Evolutionary conservation across 2,113 vertebrate genomes (phyloP).

Genomic region (Anguilla rostrata): DNA sequence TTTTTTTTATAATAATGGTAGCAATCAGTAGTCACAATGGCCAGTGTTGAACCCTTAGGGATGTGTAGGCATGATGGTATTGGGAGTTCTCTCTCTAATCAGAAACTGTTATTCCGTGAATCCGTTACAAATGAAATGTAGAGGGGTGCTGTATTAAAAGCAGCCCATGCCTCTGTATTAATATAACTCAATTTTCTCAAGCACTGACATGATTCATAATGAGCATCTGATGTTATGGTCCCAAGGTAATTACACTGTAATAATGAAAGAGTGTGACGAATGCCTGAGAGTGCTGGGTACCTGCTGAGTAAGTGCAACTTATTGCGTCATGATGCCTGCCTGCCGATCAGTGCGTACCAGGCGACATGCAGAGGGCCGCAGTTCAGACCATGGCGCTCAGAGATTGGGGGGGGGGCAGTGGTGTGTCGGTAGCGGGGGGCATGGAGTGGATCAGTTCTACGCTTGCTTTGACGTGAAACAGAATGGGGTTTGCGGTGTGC

Average conservation of each 20-base stretch:
- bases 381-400: background rate
- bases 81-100: background rate
- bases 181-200: background rate
- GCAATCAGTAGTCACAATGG: background rate
- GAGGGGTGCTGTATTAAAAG: background rate
- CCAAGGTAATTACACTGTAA: background rate
- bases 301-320: background rate
- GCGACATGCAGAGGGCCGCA: background rate
- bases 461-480: slow-evolving; percentile 32
- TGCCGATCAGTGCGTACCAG: background rate
- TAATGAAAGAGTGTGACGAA: background rate
- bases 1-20: background rate
- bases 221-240: background rate
- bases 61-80: background rate
- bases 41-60: background rate
- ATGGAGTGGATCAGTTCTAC: slow-evolving; percentile 37
- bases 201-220: background rate
- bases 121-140: background rate
- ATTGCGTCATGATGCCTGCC: background rate
- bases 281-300: background rate
- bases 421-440: background rate
- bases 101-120: slow-evolving; percentile 7
- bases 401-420: background rate
- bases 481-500: slow-evolving; percentile 39
- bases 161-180: background rate